Evolutionary conservation across 2,113 vertebrate species (phyloP).

Genomic region (Ictalurus punctatus): DNA sequence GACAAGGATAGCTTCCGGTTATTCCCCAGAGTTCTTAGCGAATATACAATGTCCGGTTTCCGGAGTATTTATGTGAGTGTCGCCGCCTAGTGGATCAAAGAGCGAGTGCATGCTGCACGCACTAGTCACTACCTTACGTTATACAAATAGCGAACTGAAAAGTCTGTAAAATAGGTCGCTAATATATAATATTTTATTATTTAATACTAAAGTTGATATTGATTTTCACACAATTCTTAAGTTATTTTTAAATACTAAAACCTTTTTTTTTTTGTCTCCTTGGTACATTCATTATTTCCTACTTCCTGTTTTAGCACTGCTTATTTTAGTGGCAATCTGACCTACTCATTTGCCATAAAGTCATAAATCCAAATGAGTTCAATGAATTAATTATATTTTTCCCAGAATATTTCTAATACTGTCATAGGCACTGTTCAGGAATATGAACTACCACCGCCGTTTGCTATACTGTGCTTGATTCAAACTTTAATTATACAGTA

Average conservation of each 20-base stretch:
- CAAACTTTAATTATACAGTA: background rate
- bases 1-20: constrained; percentile 42
- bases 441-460: background rate
- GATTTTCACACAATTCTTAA: background rate
- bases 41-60: background rate
- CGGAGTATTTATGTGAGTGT: background rate
- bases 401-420: background rate
- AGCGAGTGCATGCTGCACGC: background rate
- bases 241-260: background rate
- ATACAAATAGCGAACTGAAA: background rate
- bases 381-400: background rate
- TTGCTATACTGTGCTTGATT: background rate
- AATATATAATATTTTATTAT: background rate
- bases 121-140: background rate
- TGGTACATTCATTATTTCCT: background rate
- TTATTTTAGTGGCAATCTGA: background rate
- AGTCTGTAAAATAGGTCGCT: background rate
- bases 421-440: background rate
- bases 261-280: background rate
- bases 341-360: background rate
- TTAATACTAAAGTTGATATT: background rate
- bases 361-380: background rate
- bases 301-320: background rate
- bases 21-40: background rate
- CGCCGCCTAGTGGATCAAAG: constrained; percentile 12